A percentile compares a stretch with the other conserved stretches of the same genome.
phyloP scores from a whole-genome alignment of 2,888 invertebrate genomes.

The Ethmia dodecea region DNA sequence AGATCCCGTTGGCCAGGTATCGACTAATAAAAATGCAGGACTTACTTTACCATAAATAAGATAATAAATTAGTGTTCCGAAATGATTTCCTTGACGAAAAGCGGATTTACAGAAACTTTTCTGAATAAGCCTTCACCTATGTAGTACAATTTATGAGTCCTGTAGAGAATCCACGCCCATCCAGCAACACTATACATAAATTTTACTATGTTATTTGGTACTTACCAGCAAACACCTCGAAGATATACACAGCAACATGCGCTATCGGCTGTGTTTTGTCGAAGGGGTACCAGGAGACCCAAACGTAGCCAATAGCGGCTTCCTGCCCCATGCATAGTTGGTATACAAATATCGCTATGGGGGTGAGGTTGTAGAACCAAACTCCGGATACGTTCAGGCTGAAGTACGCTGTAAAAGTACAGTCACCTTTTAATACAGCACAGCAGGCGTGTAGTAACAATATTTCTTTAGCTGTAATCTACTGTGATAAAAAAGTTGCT shows the following conservation, averaged over 20 bases:
- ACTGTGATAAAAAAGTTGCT: not conserved
- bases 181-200: too few relatives aligned
- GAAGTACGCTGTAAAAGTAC: constrained; percentile 52
- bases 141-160: too few relatives aligned
- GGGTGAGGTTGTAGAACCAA: constrained; percentile 63
- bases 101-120: too few relatives aligned
- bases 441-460: not conserved
- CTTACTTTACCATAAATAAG: too few relatives aligned
- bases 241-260: constrained; percentile 55
- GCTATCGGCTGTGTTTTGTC: constrained; percentile 52
- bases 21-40: too few relatives aligned
- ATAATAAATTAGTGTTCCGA: too few relatives aligned
- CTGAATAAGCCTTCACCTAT: too few relatives aligned
- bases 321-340: constrained; percentile 14
- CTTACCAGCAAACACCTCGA: constrained; percentile 55
- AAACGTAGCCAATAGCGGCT: constrained; percentile 52
- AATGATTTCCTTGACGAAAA: too few relatives aligned
- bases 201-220: too few relatives aligned
- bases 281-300: constrained; percentile 69
- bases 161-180: too few relatives aligned
- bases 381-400: constrained; percentile 48
- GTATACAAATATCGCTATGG: constrained; percentile 48
- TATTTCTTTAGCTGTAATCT: not conserved
- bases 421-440: not conserved
- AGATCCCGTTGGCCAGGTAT: too few relatives aligned